Evolutionary conservation across 2,888 invertebrate species (phyloP), one percentile per base, ranked within the genome.

Genomic region (Coremacera marginata): DNA sequence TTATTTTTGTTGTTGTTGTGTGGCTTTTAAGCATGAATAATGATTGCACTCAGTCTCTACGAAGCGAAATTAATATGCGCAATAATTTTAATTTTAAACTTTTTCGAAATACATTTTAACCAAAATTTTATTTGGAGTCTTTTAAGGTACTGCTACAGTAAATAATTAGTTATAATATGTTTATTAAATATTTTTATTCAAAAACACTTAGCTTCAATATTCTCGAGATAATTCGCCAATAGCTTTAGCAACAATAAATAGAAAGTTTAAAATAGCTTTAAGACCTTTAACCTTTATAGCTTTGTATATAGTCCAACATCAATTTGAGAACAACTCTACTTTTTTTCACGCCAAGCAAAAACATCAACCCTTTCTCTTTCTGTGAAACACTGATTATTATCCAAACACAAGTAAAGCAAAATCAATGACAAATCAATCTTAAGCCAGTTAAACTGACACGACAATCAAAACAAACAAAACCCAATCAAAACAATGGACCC

Each of bases 381-480:
- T 60, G 5, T n/a, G 5, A 25, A 51, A 19, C 51, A 25, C 68
- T 60, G 71, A 71, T 71, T 52, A 19, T 34, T 65, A 67, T 44
- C 31, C 37, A 65, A 74, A 74, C 57, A 55, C 72, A 49, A 4
- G 22, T 49, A 49, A 63, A 52, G 34, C 62, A 60, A 60, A 60
- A 73, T 74, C 73, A 65, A 62, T 63, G 52, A 19, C 34, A 65
- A 74, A 74, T 74, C 65, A 67, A 74, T 67, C 37, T 34, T 65
- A 74, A 74, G 67, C 74, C 74, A 74, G 52, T 74, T 74, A 74
- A 73, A 55, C 74, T 60, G 65, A 67, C 67, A 74, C 16, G 37
- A 49, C 65, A 74, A 74, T 67, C 67, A 74, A 74, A 55, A 51
- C 74, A 74, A 65, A 74, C 65, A 74, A 65, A 74, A 52, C 74